Evolutionary conservation across 1,140 invertebrate species (phyloP), one percentile per base, ranked within the genome.

Genomic region (Trichomalopsis sarcophagae): DNA sequence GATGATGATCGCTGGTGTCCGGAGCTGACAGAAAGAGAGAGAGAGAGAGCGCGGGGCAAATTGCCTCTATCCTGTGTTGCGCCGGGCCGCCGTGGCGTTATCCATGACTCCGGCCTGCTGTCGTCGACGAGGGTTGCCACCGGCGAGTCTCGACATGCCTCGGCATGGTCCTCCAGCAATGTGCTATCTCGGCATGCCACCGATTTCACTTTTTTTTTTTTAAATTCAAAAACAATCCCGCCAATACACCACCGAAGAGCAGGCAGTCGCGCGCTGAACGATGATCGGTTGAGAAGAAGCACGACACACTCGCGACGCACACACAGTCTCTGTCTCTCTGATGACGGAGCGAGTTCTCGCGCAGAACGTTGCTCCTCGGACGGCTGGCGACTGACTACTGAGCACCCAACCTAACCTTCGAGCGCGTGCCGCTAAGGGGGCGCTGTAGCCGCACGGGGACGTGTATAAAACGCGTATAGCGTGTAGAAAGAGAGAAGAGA

Each of bases 21-120:
- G 40, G 76, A 44, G 1, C 3, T 13, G n/a, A 77, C 44, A 77
- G 40, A 76, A 23, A 44, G 13, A 47, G 47, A 50, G n/a, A 76
- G 47, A 44, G 13, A 47, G 47, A 50, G n/a, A 76, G n/a, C 11
- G 7, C 55, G 44, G 23, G 14, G 10, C 68, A 71, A 62, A 71
- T 71, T 89, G 88, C 87, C 89, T 89, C 87, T 89, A 89, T 89
- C 88, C 89, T 88, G 89, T 89, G 87, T 88, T 90, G 86, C 90
- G 88, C 87, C 89, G 89, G 80, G 87, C 88, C 87, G 86, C 81
- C 81, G 87, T 83, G 87, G 85, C 71, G 87, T 86, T 88, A 85
- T 86, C 89, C 89, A 88, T 88, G 89, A 88, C 87, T 84, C 74
- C 74, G 50, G 69, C 44, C 33, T 7, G 71, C 7, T 75, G 36